phyloP scores from a whole-genome alignment of 2,113 vertebrate species.

The Elephantulus edwardii region DNA sequence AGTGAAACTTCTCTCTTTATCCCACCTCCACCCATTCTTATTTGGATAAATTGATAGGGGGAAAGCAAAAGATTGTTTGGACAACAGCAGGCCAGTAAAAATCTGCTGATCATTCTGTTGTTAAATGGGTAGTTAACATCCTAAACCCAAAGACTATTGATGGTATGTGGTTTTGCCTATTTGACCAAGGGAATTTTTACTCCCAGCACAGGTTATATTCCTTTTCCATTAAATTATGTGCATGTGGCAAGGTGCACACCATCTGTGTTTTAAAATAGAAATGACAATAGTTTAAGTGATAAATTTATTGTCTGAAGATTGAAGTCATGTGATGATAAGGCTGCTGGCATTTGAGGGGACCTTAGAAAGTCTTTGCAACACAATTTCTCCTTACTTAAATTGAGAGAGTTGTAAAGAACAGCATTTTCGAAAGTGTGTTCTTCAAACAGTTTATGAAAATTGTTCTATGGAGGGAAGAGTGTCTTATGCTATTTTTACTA shows the following conservation, averaged over 20 bases:
- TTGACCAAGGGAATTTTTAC: not conserved
- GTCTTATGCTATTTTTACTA: not conserved
- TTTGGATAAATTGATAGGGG: not conserved
- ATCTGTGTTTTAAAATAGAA: not conserved
- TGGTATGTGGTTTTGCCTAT: not conserved
- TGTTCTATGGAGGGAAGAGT: constrained; percentile 13
- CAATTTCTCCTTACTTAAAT: not conserved
- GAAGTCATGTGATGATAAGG: not conserved
- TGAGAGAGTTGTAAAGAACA: not conserved
- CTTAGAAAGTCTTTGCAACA: not conserved
- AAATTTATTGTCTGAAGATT: not conserved
- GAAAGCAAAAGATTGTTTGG: not conserved
- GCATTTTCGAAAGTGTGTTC: not conserved
- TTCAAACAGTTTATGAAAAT: constrained; percentile 6
- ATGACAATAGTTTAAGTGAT: not conserved
- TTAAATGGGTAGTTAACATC: not conserved
- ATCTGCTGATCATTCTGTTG: not conserved
- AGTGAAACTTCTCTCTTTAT: not conserved
- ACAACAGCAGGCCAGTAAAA: constrained; percentile 25
- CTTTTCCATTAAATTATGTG: not conserved
- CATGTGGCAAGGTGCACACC: not conserved
- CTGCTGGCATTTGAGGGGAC: not conserved
- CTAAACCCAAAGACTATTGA: not conserved
- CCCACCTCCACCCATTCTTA: not conserved
- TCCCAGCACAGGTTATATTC: not conserved